A percentile compares a stretch with the other conserved stretches of the same genome.
Evolutionary conservation across 2,113 vertebrate species (phyloP).

Genomic region (Tyto alba): DNA sequence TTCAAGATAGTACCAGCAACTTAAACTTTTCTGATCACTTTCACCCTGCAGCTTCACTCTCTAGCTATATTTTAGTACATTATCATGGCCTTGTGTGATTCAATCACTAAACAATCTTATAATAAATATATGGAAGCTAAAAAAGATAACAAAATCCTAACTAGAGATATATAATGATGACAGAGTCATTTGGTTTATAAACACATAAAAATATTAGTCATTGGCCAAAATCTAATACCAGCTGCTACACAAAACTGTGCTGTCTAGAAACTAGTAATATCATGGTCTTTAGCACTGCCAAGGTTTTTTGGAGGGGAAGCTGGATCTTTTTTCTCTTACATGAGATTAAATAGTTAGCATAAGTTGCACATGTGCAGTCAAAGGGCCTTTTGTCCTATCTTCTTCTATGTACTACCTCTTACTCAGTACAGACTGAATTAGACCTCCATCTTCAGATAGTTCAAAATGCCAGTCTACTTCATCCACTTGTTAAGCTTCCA

Average conservation of each 20-base stretch:
- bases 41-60: neutral
- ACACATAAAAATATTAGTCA: neutral
- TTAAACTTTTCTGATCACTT: neutral
- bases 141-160: neutral
- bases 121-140: neutral
- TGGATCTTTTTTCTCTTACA: neutral
- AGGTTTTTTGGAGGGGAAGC: neutral
- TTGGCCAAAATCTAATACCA: neutral
- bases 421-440: neutral
- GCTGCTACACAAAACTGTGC: neutral
- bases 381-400: neutral
- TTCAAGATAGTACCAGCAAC: neutral
- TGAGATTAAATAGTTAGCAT: neutral
- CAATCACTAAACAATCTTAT: neutral
- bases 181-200: neutral
- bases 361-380: neutral
- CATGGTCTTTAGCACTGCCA: neutral
- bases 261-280: neutral
- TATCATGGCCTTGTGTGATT: neutral
- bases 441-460: neutral
- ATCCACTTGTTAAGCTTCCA: neutral
- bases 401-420: neutral
- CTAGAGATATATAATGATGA: neutral
- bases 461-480: neutral
- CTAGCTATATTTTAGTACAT: neutral